Evolutionary conservation across 2,888 invertebrate species (phyloP), one percentile per base, ranked within the genome.

Genomic region (Quadroppia sp.): DNA sequence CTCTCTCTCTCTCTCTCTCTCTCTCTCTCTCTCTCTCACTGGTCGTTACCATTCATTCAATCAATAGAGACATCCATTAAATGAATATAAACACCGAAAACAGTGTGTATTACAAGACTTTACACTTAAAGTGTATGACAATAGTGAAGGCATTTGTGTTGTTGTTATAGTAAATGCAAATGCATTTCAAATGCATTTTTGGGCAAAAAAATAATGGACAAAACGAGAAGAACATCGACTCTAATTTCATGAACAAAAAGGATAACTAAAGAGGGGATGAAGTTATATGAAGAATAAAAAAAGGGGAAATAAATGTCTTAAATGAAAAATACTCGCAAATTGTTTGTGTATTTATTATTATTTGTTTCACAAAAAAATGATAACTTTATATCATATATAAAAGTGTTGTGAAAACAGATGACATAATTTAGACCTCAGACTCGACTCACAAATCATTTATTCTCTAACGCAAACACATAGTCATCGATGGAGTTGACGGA

Each of bases 71-170:
- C 23, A 59, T 59, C 59, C 59, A 59, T 59, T 32, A 59, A 59
- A 59, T 32, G 17, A 59, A 59, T 30, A 59, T 59, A 28, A 59
- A 59, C 59, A 59, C 32, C 32, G 28, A 59, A 59, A 59, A 30
- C 59, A 59, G 28, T 50, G 32, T 59, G 59, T 59, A 59, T 59
- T 59, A 59, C 59, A 59, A 59, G 59, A 30, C 28, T 28, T 30
- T 28, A 28, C 59, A 59, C 32, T 59, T 32, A 59, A 30, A 32
- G 30, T 23, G 4, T 28, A 59, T 20, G 20, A 36, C 9, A 50
- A 50, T 20, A 50, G 20, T 17, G 45, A 45, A 45, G 13, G 20
- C 50, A 50, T 50, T 50, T 50, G 17, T n/a, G 20, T 7, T 20
- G 17, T 50, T 50, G 50, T 50, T 50, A 20, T 50, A n/a, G 20